These are phyloP conservation scores for Psilanteris sp. DNA, from an alignment of 1,140 invertebrate species.

Conservation along the genomic window DNA sequence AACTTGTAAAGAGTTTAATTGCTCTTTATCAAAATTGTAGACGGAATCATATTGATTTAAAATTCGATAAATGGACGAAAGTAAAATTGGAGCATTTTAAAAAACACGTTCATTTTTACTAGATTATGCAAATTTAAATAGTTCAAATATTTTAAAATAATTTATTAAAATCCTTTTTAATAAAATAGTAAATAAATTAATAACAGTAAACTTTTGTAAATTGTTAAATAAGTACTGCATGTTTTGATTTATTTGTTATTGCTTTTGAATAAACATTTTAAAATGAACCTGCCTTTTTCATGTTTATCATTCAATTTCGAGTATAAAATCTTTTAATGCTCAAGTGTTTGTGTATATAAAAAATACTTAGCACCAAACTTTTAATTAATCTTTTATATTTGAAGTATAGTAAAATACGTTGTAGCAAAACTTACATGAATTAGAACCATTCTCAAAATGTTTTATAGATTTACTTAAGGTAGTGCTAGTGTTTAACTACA, in stretches of 20 bases:
- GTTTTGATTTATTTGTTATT: no score
- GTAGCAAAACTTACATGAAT: constrained; percentile 12
- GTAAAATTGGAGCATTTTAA: not conserved
- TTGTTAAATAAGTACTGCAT: no score
- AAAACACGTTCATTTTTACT: not conserved
- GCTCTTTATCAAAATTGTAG: constrained; percentile 7
- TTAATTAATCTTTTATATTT: not conserved
- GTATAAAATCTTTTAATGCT: constrained; percentile 3
- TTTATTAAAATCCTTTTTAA: no score
- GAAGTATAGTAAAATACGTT: constrained; percentile 14
- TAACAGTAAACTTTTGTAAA: no score
- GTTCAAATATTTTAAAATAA: no score
- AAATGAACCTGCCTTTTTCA: not conserved
- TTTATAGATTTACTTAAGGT: not conserved
- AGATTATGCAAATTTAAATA: no score
- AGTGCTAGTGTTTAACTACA: no score
- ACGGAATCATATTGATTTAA: constrained; percentile 14
- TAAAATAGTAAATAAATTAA: no score
- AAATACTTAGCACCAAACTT: constrained; percentile 37
- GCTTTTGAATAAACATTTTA: not conserved
- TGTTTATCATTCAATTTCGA: not conserved
- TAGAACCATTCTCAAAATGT: constrained; percentile 40
- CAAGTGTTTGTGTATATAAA: constrained; percentile 12
- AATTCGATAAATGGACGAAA: constrained; percentile 27
- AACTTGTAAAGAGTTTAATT: constrained; percentile 4